Percentiles rank a stretch among this genome's conserved stretches.
Conservation (phyloP, 35 echinoderm and acorn worm genomes). For the Stichopus chloronotus region DNA sequence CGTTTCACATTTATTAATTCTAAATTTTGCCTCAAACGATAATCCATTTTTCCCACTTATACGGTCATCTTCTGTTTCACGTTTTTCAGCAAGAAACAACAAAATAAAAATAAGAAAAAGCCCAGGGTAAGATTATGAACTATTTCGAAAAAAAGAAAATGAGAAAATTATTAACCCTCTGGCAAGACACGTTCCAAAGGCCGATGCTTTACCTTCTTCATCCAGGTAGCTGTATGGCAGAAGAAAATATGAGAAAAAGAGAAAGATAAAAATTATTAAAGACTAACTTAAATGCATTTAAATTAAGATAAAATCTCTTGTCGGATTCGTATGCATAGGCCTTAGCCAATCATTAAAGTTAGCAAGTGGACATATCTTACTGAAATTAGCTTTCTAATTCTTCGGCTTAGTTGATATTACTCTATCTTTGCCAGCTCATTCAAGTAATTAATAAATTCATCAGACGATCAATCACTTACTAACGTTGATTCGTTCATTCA, state of each 20-base stretch:
- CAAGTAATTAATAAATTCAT: slow-evolving; percentile 12
- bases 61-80: slow-evolving; percentile 48
- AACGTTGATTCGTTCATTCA: slow-evolving; percentile 33
- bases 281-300: slow-evolving; percentile 36
- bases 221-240: background rate
- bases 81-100: background rate
- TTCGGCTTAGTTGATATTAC: background rate
- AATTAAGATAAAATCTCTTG: slow-evolving; percentile 33
- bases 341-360: slow-evolving; percentile 22
- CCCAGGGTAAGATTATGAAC: slow-evolving; percentile 33
- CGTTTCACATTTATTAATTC: slow-evolving; percentile 33
- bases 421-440: background rate
- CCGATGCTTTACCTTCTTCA: slow-evolving; percentile 28
- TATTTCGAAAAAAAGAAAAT: slow-evolving; percentile 30
- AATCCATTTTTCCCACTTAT: slow-evolving; percentile 50
- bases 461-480: slow-evolving; percentile 22
- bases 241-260: background rate
- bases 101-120: background rate
- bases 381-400: slow-evolving; percentile 48
- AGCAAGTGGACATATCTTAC: slow-evolving; percentile 34
- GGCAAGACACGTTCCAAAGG: slow-evolving; percentile 42
- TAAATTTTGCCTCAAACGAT: slow-evolving; percentile 46
- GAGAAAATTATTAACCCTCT: slow-evolving; percentile 17
- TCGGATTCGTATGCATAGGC: background rate
- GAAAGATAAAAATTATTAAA: slow-evolving; percentile 21